A percentile compares a stretch with the other conserved stretches of the same genome.
These are phyloP conservation scores for Galeopsomyia nigrocyanea DNA, from an alignment of 2,888 invertebrate species.

Conservation along the genomic window DNA sequence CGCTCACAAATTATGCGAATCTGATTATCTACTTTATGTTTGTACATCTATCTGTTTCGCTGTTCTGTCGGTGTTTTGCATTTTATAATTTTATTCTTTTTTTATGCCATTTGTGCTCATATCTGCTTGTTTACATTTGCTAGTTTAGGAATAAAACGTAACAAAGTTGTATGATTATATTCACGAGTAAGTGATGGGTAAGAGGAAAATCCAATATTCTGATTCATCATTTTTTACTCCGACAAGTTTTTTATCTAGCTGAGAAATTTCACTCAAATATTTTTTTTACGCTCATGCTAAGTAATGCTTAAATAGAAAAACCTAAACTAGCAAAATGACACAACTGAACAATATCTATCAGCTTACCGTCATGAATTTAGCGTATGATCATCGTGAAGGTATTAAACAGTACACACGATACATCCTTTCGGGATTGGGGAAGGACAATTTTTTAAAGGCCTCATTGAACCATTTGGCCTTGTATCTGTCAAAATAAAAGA, in stretches of 20 bases:
- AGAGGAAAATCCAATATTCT: not conserved
- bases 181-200: not conserved
- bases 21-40: conserved; percentile 12
- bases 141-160: conserved; percentile 32
- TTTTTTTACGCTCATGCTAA: not conserved
- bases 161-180: not conserved
- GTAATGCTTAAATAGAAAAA: not conserved
- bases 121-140: conserved; percentile 30
- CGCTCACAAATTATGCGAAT: conserved; percentile 23
- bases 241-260: not conserved
- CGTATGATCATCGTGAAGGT: conserved; percentile 45
- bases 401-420: conserved; percentile 46
- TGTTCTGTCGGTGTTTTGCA: conserved; percentile 16
- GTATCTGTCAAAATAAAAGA: not conserved
- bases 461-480: conserved; percentile 10
- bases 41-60: conserved; percentile 1
- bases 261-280: not conserved
- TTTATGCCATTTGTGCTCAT: conserved; percentile 21
- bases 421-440: conserved; percentile 38
- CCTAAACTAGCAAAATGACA: conserved; percentile 45
- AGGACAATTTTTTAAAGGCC: conserved; percentile 32
- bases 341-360: conserved; percentile 25
- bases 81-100: conserved; percentile 31
- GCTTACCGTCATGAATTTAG: conserved; percentile 29
- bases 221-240: too few relatives aligned